Base-by-base conservation (phyloP, 2,888 invertebrate species). In the Elegia similella region DNA sequence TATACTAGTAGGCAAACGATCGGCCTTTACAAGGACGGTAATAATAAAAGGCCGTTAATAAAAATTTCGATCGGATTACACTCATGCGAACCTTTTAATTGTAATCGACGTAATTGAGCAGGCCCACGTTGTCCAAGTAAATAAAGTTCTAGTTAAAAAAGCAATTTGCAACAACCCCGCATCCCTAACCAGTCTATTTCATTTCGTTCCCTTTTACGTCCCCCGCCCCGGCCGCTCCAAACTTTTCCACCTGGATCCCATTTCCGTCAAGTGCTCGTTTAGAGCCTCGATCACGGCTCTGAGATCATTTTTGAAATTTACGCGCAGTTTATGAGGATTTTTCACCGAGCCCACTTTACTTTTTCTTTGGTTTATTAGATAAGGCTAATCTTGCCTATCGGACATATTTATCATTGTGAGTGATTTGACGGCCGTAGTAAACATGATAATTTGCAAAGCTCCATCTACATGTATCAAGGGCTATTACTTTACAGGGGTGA, bases 21-120 rank as follows among this genome's bases (percentile, higher is more conserved):
- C 82, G 85, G 80, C 88, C 87, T 88, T 88, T 82, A 65, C 86
- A 88, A 88, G 88, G 88, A 86, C 88, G 82, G 59, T 7, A 57
- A 64, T 62, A 60, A 65, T 70, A 70, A 73, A 73, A 75, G 77
- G 74, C 70, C 73, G 68, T 75, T 77, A 73, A 69, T 65, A 62
- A 76, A 70, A 68, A 71, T 65, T 72, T 69, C 58, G 63, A 70
- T 72, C 64, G 59, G 72, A 73, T 70, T 66, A 69, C 67, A 71
- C 64, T 68, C 55, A 59, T 61, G 68, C 62, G 68, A 58, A 71
- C 64, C 59, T 62, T 59, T 62, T 64, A 44, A 64, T 69, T 62
- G 62, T 63, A 48, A 61, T 71, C 64, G 66, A 64, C 62, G 57
- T 72, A 72, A 73, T 70, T 70, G 65, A 38, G 12, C 38, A n/a